These are phyloP conservation scores for Aquatica leii DNA, from an alignment of 2,888 invertebrate species.

Conservation along the genomic window DNA sequence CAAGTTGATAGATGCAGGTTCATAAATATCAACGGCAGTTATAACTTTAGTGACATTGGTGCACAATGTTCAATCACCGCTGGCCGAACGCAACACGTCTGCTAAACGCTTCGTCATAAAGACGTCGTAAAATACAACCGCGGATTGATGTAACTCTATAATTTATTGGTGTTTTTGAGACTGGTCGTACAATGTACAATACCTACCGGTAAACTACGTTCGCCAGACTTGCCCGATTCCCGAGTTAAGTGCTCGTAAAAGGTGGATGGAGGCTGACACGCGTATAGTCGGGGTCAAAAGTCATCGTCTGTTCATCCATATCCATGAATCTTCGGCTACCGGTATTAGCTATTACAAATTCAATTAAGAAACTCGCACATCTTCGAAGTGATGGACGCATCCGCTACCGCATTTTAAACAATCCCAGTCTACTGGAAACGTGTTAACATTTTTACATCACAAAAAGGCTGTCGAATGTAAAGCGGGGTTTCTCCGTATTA, in stretches of 20 bases:
- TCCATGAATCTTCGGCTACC: slow-evolving; percentile 26
- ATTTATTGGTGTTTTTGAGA: slow-evolving; percentile 48
- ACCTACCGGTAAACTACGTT: slow-evolving; percentile 34
- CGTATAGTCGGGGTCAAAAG: slow-evolving; percentile 32
- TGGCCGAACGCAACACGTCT: slow-evolving; percentile 46
- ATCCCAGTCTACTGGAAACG: slow-evolving; percentile 46
- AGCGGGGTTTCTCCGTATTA: slow-evolving; percentile 54
- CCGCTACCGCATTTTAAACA: slow-evolving; percentile 31
- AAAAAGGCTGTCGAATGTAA: slow-evolving; percentile 54
- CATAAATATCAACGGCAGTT: slow-evolving; percentile 49
- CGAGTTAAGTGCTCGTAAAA: slow-evolving; percentile 43
- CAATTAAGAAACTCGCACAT: slow-evolving; percentile 42
- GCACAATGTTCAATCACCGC: slow-evolving; percentile 47
- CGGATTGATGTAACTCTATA: slow-evolving; percentile 50
- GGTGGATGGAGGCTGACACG: slow-evolving; percentile 39
- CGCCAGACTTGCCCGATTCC: slow-evolving; percentile 38
- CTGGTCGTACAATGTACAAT: slow-evolving; percentile 42
- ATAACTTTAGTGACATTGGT: slow-evolving; percentile 48
- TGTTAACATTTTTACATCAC: slow-evolving; percentile 57
- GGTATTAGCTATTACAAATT: slow-evolving; percentile 41
- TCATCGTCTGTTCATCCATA: slow-evolving; percentile 18
- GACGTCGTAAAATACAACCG: slow-evolving; percentile 50
- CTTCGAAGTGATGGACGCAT: slow-evolving; percentile 30
- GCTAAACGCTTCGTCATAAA: slow-evolving; percentile 49
- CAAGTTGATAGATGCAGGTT: slow-evolving; percentile 41